Evolutionary conservation across 2,113 vertebrate genomes (phyloP).

Genomic region (Channa argus): DNA sequence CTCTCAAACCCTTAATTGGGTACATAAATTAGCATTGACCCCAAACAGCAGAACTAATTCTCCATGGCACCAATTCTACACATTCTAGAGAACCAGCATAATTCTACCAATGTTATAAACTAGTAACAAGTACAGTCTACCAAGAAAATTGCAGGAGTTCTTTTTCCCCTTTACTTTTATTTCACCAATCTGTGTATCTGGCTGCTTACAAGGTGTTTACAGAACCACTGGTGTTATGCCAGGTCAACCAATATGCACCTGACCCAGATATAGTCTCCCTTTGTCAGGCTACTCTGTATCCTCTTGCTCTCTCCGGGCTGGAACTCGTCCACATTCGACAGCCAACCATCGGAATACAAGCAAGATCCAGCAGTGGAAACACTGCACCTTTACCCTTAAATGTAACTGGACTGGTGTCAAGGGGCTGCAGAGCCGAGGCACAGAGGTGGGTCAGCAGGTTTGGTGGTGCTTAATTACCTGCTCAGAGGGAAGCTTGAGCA

Average conservation of each 20-base stretch:
- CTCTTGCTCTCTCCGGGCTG: slow-evolving; percentile 46
- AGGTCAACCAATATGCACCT: slow-evolving; percentile 12
- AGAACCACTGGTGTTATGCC: not conserved
- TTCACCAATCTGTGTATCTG: not conserved
- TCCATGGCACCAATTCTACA: no score
- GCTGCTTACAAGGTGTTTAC: not conserved
- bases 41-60: no score
- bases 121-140: no score
- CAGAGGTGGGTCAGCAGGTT: not conserved
- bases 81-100: no score
- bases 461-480: not conserved
- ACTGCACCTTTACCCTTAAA: slow-evolving; percentile 64
- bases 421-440: not conserved
- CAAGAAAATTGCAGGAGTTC: no score
- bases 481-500: not conserved
- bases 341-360: slow-evolving; percentile 58
- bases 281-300: slow-evolving; percentile 43
- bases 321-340: slow-evolving; percentile 64
- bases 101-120: no score
- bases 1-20: no score
- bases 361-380: slow-evolving; percentile 68
- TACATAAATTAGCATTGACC: no score
- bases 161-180: no score
- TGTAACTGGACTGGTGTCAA: slow-evolving; percentile 34
- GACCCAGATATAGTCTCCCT: slow-evolving; percentile 42